Conservation (phyloP, 2,113 vertebrate species). For the Malaclemys terrapin region DNA sequence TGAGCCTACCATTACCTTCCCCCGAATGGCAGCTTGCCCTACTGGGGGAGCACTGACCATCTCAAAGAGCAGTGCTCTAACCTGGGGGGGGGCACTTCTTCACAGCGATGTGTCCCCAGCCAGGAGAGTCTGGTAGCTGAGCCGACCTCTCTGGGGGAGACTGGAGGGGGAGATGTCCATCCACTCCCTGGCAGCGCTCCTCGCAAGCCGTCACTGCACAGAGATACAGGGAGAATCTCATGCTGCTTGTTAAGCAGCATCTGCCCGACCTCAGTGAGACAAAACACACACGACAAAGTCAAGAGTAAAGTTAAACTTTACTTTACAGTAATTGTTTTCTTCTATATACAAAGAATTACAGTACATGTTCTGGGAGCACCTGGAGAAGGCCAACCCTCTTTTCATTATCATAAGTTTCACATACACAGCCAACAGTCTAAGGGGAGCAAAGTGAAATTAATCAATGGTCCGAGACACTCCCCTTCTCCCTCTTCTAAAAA, state of each 20-base stretch:
- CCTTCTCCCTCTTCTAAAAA: constrained; percentile 76
- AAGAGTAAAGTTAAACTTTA: constrained; percentile 92
- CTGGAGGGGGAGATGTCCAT: neutral
- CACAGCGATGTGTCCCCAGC: too few relatives aligned
- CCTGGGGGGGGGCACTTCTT: neutral
- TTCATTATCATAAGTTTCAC: constrained; percentile 82
- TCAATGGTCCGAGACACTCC: constrained; percentile 77
- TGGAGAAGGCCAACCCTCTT: constrained; percentile 79
- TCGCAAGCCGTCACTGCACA: neutral
- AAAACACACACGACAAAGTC: constrained; percentile 80
- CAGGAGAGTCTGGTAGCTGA: neutral
- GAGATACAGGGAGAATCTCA: too few relatives aligned
- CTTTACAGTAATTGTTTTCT: constrained; percentile 89
- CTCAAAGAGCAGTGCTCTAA: too few relatives aligned
- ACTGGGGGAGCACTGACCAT: too few relatives aligned
- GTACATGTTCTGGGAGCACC: constrained; percentile 88
- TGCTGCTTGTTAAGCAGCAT: neutral
- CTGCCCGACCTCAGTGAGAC: constrained; percentile 62
- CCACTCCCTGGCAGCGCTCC: too few relatives aligned
- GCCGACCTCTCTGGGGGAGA: neutral
- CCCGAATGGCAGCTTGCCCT: too few relatives aligned
- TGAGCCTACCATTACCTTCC: too few relatives aligned
- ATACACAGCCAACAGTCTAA: constrained; percentile 82
- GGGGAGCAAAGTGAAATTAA: constrained; percentile 76
- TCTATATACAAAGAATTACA: constrained; percentile 95